These are phyloP conservation scores for Sericinus montela DNA, from an alignment of 2,888 invertebrate species.

Conservation along the genomic window DNA sequence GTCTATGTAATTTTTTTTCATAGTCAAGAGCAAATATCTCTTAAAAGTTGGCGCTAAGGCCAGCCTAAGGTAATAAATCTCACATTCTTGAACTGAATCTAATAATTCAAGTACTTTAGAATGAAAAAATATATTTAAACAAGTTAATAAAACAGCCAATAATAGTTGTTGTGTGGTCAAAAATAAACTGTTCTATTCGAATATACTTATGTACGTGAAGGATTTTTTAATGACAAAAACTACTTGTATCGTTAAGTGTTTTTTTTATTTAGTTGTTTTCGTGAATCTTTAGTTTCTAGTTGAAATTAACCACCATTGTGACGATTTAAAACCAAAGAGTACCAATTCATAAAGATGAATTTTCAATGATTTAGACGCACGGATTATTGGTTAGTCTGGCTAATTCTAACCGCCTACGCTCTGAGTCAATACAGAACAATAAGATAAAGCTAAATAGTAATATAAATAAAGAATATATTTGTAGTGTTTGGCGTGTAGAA, in stretches of 20 bases:
- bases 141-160: too few relatives aligned
- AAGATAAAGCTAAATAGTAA: conserved; percentile 8
- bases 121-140: background rate
- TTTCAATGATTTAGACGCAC: background rate
- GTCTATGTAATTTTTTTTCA: conserved; percentile 18
- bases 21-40: conserved; percentile 30
- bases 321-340: background rate
- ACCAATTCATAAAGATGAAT: background rate
- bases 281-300: conserved; percentile 10
- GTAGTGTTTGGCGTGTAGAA: background rate
- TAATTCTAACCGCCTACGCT: conserved; percentile 9
- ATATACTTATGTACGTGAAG: too few relatives aligned
- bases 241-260: too few relatives aligned
- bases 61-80: conserved; percentile 20
- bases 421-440: conserved; percentile 10
- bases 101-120: conserved; percentile 5
- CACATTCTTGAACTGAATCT: conserved; percentile 22
- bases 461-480: conserved; percentile 8
- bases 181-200: too few relatives aligned
- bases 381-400: background rate
- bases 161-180: too few relatives aligned
- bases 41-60: conserved; percentile 21
- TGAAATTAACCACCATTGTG: background rate
- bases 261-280: background rate
- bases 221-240: too few relatives aligned